phyloP scores from a whole-genome alignment of 2,888 invertebrate genomes.

The Helicoverpa assulta region DNA sequence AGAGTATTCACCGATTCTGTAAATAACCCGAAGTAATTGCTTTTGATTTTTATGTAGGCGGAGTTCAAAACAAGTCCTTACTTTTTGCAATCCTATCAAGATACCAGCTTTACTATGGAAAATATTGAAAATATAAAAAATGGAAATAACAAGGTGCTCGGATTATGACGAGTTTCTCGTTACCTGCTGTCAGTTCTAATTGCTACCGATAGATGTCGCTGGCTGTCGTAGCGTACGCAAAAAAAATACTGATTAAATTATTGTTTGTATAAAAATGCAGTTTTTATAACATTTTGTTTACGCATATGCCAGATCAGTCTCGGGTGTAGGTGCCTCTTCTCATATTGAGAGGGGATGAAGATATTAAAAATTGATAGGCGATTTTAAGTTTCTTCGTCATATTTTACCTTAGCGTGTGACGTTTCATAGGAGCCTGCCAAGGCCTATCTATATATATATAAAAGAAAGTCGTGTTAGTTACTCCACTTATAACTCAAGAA shows the following conservation, averaged over 20 bases:
- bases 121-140: constrained; percentile 16
- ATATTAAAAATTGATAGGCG: too few species aligned
- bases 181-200: constrained; percentile 55
- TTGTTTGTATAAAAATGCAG: too few species aligned
- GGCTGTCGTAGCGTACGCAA: constrained; percentile 20
- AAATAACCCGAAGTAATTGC: background rate
- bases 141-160: constrained; percentile 53
- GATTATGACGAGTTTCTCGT: constrained; percentile 46
- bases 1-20: background rate
- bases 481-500: too few species aligned
- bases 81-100: constrained; percentile 17
- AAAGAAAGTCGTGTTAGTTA: too few species aligned
- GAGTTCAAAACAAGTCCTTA: background rate
- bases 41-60: background rate
- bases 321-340: too few species aligned
- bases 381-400: too few species aligned
- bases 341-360: too few species aligned
- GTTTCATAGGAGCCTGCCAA: too few species aligned
- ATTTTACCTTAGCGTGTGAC: too few species aligned
- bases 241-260: constrained; percentile 7
- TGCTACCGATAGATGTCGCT: constrained; percentile 55
- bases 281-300: too few species aligned
- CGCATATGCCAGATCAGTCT: too few species aligned
- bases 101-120: constrained; percentile 8
- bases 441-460: too few species aligned